phyloP scores from a whole-genome alignment of 2,797 vertebrate species.

The Vultur gryphus region DNA sequence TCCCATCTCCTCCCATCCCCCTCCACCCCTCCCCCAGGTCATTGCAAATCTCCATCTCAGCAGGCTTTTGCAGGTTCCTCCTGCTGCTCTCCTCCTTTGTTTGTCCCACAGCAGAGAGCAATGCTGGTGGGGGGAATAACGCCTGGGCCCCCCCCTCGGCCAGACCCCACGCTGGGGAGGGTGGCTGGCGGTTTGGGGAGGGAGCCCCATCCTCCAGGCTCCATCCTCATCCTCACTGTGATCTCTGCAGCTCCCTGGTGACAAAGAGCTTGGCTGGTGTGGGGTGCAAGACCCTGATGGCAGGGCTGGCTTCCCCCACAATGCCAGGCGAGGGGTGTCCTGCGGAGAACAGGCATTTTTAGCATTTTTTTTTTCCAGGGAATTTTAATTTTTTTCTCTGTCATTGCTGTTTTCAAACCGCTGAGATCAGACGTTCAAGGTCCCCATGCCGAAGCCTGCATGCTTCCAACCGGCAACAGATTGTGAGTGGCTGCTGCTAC shows the following conservation, averaged over 20 bases:
- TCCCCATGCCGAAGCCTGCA: neutral
- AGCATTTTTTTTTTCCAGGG: neutral
- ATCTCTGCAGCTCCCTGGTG: neutral
- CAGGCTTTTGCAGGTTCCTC: neutral
- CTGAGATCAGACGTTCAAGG: neutral
- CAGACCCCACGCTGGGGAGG: neutral
- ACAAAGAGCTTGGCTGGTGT: neutral
- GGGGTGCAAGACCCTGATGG: neutral
- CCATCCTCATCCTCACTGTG: neutral
- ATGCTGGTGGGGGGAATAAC: neutral
- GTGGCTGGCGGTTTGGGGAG: accelerated
- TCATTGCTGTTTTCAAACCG: neutral
- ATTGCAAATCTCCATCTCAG: neutral
- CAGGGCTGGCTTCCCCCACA: neutral
- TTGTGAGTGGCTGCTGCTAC: constrained; percentile 26
- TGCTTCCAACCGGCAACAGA: neutral
- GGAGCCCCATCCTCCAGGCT: neutral
- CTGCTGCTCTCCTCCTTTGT: neutral
- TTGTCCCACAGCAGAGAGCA: neutral
- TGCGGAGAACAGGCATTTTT: neutral
- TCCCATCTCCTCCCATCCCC: neutral
- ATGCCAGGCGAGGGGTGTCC: neutral
- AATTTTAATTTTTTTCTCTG: neutral
- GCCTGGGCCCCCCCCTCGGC: neutral
- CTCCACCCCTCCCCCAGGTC: neutral